Evolutionary conservation across 2,797 vertebrate species (phyloP), one percentile per base, ranked within the genome.

Genomic region (Babyrousa celebensis): DNA sequence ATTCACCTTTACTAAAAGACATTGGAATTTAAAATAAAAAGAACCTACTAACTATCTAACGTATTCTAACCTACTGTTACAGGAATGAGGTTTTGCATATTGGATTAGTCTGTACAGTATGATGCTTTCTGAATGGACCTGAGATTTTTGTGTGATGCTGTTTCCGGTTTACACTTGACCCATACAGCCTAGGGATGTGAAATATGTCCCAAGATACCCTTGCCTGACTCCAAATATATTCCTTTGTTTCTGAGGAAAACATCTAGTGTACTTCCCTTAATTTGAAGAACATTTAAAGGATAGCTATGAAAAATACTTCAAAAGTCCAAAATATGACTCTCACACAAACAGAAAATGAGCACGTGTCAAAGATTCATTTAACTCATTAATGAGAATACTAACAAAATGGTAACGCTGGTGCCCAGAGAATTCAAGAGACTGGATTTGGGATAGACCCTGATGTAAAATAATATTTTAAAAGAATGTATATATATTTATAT

Each of bases 31-130:
- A 48, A 95, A 77, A 70, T 56, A 56, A 87, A 74, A 92, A 68
- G 67, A 70, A 54, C 27, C 62, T 85, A 91, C 96, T 97, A 98
- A 98, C 94, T 16, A 5, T 40, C 95, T 97, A 97, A 97, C 84
- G n/a, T 83, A 4, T 79, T 83, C 92, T 96, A 96, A 96, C 72
- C 27, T 86, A 21, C 67, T 65, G 0, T 71, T 77, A 40, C 7
- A 85, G 27, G 58, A 78, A 23, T 27, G 84, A n/a, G 2, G 60
- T 85, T 96, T 75, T 84, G 85, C 75, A 58, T 85, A 14, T 65
- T 91, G 54, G 78, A 92, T 77, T 92, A 15, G 70, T 91, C 70
- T 96, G 23, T 83, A 6, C 80, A 78, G 48, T 15, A 74, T 17
- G 27, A 62, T 74, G 36, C 32, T 52, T 20, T 84, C 62, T 29